Evolutionary conservation across 2,797 vertebrate genomes (phyloP).

Genomic region (Pseudochirops cupreus): DNA sequence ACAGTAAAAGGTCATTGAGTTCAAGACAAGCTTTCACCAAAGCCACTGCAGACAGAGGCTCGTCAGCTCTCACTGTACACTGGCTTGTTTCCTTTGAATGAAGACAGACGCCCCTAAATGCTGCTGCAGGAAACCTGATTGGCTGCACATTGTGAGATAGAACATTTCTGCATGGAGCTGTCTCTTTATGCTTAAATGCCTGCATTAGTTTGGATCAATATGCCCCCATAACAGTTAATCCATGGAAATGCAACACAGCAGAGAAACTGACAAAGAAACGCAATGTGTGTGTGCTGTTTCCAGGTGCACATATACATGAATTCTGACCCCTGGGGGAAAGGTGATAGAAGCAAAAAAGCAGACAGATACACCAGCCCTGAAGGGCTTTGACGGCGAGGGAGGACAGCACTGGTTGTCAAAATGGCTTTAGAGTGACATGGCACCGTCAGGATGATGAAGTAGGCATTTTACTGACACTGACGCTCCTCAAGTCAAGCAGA

Average conservation of each 20-base stretch:
- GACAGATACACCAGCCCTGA: conserved; percentile 15
- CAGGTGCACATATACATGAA: conserved; percentile 47
- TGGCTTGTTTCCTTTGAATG: conserved; percentile 54
- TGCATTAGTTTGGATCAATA: conserved; percentile 75
- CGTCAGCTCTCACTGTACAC: neutral
- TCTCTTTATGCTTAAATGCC: conserved; percentile 66
- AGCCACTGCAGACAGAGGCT: conserved; percentile 24
- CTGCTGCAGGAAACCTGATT: neutral
- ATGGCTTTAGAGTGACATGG: conserved; percentile 66
- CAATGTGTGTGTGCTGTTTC: conserved; percentile 48
- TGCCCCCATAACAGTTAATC: conserved; percentile 70
- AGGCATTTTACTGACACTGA: neutral
- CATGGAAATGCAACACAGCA: conserved; percentile 66
- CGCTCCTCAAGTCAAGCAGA: conserved; percentile 65
- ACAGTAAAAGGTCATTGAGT: conserved; percentile 61
- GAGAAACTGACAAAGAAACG: conserved; percentile 66
- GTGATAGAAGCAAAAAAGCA: conserved; percentile 24
- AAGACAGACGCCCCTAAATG: conserved; percentile 38
- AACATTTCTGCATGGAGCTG: conserved; percentile 77
- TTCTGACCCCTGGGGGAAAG: conserved; percentile 61
- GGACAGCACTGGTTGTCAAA: conserved; percentile 53
- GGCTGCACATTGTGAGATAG: conserved; percentile 24
- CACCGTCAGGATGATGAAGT: conserved; percentile 69
- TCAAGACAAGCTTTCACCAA: conserved; percentile 18
- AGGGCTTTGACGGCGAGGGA: conserved; percentile 16